Evolutionary conservation across 2,888 invertebrate species (phyloP), one percentile per base, ranked within the genome.

Genomic region (Geotrupes spiniger): DNA sequence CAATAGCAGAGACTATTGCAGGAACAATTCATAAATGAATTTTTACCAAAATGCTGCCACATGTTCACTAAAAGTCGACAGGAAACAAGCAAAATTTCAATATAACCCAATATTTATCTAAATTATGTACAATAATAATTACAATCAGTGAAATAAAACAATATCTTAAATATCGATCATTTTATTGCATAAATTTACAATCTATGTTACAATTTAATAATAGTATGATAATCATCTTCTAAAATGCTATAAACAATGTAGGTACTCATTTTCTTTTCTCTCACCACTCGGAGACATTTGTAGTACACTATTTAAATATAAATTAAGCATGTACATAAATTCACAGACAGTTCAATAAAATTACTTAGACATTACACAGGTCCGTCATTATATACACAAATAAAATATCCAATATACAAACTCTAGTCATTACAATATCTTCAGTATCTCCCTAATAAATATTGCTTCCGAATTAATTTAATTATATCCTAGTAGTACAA

Each of bases 351-450:
- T 52, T 53, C 45, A 42, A 53, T 55, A 51, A 45, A 46, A 44
- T 46, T 46, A 31, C 39, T 39, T 42, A 48, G 12, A 48, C 42
- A 42, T 33, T 33, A 33, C 47, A 42, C 42, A 36, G 37, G 28
- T 47, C 45, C 42, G 16, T 43, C 44, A 43, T 41, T 46, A 42
- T 48, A 48, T 53, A 33, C 51, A 53, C 50, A 51, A 50, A 53
- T 53, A 50, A 50, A 47, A 45, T 51, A 53, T 55, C 53, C 49
- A 54, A 54, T 61, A 52, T 60, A 61, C 60, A 62, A 58, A 58
- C 52, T 61, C 52, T 62, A 63, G 17, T 49, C 51, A 50, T 42
- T 41, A 48, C 52, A 46, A 48, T 45, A 53, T 51, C 42, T 41
- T 33, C 41, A 36, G 15, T 37, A 14, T 42, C 27, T 42, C 14